Conservation (phyloP, 2,888 invertebrate species). For the Trichacis sp. region DNA sequence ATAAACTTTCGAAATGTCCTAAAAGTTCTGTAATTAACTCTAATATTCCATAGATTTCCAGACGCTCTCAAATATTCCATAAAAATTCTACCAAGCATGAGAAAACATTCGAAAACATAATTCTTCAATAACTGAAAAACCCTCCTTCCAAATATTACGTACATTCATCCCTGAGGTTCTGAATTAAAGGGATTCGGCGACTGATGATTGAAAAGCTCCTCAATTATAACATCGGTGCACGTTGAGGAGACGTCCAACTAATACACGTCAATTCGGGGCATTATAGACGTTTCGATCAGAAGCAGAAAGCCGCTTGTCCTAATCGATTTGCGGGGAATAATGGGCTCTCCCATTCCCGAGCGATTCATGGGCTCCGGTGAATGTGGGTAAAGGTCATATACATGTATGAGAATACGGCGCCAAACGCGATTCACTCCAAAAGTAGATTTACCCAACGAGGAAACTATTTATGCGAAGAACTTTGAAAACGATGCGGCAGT, state of each 20-base stretch:
- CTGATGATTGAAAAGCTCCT: neutral
- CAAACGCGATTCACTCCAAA: neutral
- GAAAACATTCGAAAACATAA: too few species aligned
- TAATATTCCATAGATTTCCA: too few species aligned
- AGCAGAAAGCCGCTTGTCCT: conserved; percentile 7
- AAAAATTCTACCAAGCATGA: too few species aligned
- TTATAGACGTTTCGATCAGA: neutral
- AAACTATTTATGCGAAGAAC: conserved; percentile 48
- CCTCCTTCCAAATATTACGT: too few species aligned
- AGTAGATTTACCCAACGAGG: conserved; percentile 14
- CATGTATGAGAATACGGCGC: conserved; percentile 2
- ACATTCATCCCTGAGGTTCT: neutral
- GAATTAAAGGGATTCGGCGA: too few species aligned
- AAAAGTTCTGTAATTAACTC: too few species aligned
- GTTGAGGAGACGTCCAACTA: neutral
- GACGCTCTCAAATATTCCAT: too few species aligned
- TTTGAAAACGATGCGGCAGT: conserved; percentile 43
- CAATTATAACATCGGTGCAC: neutral
- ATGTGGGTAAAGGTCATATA: conserved; percentile 3
- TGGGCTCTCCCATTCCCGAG: conserved; percentile 4
- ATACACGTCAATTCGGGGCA: neutral
- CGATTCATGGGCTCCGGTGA: neutral
- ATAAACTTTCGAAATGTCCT: too few species aligned
- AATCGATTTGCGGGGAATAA: conserved; percentile 12
- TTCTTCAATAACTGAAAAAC: too few species aligned